phyloP scores from a whole-genome alignment of 2,888 invertebrate genomes.

The Eupsilia transversa region DNA sequence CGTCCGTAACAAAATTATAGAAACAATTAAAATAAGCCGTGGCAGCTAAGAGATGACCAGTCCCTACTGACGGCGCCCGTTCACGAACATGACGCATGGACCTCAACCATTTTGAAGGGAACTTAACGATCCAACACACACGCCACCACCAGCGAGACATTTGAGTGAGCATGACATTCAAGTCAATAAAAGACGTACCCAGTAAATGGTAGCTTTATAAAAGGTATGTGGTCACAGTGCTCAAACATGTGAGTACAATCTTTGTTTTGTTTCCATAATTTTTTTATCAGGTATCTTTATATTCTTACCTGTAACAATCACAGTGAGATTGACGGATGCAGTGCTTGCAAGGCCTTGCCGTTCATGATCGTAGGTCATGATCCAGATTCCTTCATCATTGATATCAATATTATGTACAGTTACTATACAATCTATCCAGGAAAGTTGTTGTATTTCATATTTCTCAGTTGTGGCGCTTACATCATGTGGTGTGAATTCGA shows the following conservation, averaged over 20 bases:
- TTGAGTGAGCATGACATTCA: too few species aligned
- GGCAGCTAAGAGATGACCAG: too few species aligned
- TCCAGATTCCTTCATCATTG: slow-evolving; percentile 49
- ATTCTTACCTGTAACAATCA: slow-evolving; percentile 39
- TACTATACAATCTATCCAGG: background rate
- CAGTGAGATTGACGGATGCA: slow-evolving; percentile 7
- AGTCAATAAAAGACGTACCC: too few species aligned
- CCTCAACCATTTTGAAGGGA: too few species aligned
- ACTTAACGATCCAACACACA: too few species aligned
- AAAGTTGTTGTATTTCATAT: slow-evolving; percentile 10
- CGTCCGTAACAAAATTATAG: too few species aligned
- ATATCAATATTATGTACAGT: slow-evolving; percentile 19
- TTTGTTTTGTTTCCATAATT: background rate
- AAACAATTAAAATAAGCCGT: too few species aligned
- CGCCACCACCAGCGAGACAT: too few species aligned
- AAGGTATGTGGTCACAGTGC: too few species aligned
- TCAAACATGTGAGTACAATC: background rate
- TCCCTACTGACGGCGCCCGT: too few species aligned
- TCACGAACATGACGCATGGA: too few species aligned
- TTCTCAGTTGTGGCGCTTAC: slow-evolving; percentile 7
- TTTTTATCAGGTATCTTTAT: background rate
- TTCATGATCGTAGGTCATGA: slow-evolving; percentile 25
- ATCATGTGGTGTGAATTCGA: slow-evolving; percentile 28
- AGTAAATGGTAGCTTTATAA: too few species aligned
- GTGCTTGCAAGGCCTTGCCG: background rate